These are phyloP conservation scores for Hyposoter dolosus DNA, from an alignment of 2,888 invertebrate genomes.

Conservation along the genomic window DNA sequence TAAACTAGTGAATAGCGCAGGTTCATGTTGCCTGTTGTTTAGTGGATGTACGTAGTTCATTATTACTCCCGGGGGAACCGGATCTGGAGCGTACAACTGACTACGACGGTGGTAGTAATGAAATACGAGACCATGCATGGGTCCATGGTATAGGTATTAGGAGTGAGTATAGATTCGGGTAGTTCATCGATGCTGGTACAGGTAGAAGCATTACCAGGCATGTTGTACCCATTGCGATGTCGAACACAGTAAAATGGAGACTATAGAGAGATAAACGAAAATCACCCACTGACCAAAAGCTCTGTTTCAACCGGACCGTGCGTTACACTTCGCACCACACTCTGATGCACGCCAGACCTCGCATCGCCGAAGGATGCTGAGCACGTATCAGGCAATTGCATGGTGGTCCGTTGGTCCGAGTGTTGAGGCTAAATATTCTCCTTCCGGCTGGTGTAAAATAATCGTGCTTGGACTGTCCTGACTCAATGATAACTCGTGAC, in stretches of 20 bases:
- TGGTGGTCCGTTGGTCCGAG: constrained; percentile 69
- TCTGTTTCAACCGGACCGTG: not conserved
- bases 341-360: not conserved
- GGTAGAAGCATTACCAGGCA: constrained; percentile 42
- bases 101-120: constrained; percentile 40
- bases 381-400: constrained; percentile 77
- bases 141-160: constrained; percentile 33
- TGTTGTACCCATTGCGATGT: constrained; percentile 40
- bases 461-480: constrained; percentile 62
- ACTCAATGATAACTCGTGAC: not conserved
- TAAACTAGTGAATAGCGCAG: constrained; percentile 64
- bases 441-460: constrained; percentile 32
- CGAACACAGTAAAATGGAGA: constrained; percentile 34
- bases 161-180: not conserved
- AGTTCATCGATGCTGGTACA: not conserved
- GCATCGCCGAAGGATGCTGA: constrained; percentile 73
- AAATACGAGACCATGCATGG: constrained; percentile 43
- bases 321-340: constrained; percentile 17
- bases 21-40: constrained; percentile 75
- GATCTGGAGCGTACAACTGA: constrained; percentile 45
- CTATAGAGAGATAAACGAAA: constrained; percentile 33
- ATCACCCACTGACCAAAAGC: constrained; percentile 37
- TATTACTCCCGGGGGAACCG: constrained; percentile 76
- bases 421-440: constrained; percentile 66
- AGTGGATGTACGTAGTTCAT: constrained; percentile 77